Percentiles rank a stretch among this genome's conserved stretches.
Conservation (phyloP, 2,888 invertebrate species). For the Leucozona laternaria region DNA sequence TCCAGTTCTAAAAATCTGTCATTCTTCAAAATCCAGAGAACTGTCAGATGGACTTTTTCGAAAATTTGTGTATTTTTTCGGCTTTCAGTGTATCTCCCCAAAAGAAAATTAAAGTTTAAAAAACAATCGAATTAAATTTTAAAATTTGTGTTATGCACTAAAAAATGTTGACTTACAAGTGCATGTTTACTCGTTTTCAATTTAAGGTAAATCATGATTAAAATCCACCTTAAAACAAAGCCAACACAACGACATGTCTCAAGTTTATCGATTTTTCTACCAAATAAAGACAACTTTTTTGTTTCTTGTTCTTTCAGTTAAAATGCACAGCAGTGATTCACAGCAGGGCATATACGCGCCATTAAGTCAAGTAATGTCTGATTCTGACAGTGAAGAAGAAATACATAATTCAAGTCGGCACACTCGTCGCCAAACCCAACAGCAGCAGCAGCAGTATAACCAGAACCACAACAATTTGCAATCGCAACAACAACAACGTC, state of each 20-base stretch:
- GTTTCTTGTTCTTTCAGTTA: constrained; percentile 77
- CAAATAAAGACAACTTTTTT: neutral
- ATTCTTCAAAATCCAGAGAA: constrained; percentile 6
- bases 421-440: constrained; percentile 64
- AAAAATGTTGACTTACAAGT: constrained; percentile 76
- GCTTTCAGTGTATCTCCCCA: neutral
- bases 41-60: neutral
- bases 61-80: constrained; percentile 57
- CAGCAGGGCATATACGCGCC: constrained; percentile 88
- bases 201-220: constrained; percentile 77
- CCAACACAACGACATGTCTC: neutral
- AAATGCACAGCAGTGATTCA: constrained; percentile 83
- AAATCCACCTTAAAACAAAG: neutral
- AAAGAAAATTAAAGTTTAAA: constrained; percentile 19
- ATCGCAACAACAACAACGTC: constrained; percentile 76
- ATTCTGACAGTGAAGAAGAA: constrained; percentile 92
- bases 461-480: constrained; percentile 77
- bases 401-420: constrained; percentile 81
- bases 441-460: constrained; percentile 30
- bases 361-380: constrained; percentile 90
- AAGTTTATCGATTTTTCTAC: constrained; percentile 80
- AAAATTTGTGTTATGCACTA: constrained; percentile 55
- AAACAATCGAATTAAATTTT: constrained; percentile 4
- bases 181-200: constrained; percentile 77
- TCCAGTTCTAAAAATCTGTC: constrained; percentile 28